Base-by-base conservation (phyloP, 2,888 invertebrate species). In the Netelia virgata region DNA sequence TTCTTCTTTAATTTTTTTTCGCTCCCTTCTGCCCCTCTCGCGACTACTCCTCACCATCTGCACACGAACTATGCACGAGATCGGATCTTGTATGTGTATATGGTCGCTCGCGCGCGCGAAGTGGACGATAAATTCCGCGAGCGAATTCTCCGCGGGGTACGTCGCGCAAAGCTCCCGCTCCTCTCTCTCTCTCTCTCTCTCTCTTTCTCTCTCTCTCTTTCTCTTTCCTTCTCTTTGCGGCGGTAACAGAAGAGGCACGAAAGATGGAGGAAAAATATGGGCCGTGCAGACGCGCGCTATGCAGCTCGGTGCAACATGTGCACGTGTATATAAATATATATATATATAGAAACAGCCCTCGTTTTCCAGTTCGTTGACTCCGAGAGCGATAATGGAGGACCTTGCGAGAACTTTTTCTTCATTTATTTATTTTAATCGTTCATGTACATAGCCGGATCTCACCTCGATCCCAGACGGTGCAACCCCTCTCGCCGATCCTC, bases 121-220 rank as follows among this genome's bases (percentile, higher is more conserved):
- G 70, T 80, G 79, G 57, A 86, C 75, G 84, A 84, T 86, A 85
- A 85, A 83, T 82, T 86, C 86, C 84, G 55, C 77, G 70, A 82
- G 74, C 69, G 75, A 81, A 87, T 84, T 83, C 82, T 86, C 81
- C 69, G 69, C 84, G 77, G 80, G 84, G 77, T 83, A 82, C 82
- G 74, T 83, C 78, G 75, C 77, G 68, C 79, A 64, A 43, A 41
- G 64, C 78, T 50, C 16, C 66, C 16, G n/a, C 55, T 11, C 14
- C 14, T 6, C 10, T 11, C 14, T 10, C 14, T 11, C 47, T 3
- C 47, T 10, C 47, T 10, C 47, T 10, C 47, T 41, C 10, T 18
- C 75, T 18, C 63, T 2, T 1, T 23, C 23, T 23, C n/a, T 1
- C 23, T 2, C 43, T 43, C 1, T 43, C 43, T 43, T 5, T 43